A percentile compares a stretch with the other conserved stretches of the same genome.
Evolutionary conservation across 2,113 vertebrate species (phyloP).

Genomic region (Rhabdornis inornatus): DNA sequence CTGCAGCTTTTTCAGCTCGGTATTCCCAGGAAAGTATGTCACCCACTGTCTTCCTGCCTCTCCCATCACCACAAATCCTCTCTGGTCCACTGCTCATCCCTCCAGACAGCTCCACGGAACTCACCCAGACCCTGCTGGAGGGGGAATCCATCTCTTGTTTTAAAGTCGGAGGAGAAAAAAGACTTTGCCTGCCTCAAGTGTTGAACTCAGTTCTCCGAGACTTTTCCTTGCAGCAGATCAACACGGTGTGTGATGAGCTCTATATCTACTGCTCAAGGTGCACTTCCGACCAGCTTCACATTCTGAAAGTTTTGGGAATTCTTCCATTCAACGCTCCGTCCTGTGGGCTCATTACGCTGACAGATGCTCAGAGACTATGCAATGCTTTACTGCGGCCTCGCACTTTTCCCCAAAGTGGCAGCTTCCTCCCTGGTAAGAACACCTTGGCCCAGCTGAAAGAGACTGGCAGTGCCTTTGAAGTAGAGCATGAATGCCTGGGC

Average conservation of each 20-base stretch:
- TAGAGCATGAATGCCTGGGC: constrained; percentile 96
- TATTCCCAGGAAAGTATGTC: constrained; percentile 87
- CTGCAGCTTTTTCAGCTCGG: constrained; percentile 93
- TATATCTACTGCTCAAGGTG: constrained; percentile 97
- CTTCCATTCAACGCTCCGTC: constrained; percentile 96
- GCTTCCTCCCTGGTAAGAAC: constrained; percentile 80
- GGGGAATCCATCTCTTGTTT: constrained; percentile 97
- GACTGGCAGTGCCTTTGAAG: constrained; percentile 90
- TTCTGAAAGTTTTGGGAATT: constrained; percentile 96
- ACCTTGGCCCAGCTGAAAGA: constrained; percentile 85
- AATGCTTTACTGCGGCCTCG: constrained; percentile 91
- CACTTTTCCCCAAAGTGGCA: constrained; percentile 78
- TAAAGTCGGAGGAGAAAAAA: constrained; percentile 95
- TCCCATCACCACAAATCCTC: constrained; percentile 88
- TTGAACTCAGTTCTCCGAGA: constrained; percentile 96
- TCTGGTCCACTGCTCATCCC: constrained; percentile 93
- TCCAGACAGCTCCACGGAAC: constrained; percentile 94
- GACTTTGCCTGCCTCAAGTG: constrained; percentile 95
- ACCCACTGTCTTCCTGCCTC: constrained; percentile 81
- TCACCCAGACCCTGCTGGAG: constrained; percentile 92
- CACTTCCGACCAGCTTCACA: constrained; percentile 93
- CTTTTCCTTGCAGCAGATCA: constrained; percentile 97
- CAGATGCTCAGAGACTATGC: constrained; percentile 94
- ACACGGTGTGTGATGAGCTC: constrained; percentile 93
- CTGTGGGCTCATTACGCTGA: constrained; percentile 94